These are phyloP conservation scores for Heliconius ismenius DNA, from an alignment of 2,888 invertebrate species.

Conservation along the genomic window DNA sequence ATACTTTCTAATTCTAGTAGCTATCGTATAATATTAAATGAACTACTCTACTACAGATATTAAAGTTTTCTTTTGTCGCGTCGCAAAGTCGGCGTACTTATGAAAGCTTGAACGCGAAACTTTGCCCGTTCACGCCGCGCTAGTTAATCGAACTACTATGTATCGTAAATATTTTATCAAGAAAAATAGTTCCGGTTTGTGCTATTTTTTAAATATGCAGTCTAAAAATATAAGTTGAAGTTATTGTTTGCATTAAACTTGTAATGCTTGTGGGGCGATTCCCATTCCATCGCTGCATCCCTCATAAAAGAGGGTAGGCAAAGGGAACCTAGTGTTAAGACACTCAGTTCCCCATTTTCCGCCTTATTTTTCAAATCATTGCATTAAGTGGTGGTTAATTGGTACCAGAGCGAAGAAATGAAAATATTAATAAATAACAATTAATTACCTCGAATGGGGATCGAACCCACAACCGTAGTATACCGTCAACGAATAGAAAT, in stretches of 20 bases:
- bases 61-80: conserved; percentile 46
- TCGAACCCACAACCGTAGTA: too few species aligned
- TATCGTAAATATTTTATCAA: conserved; percentile 32
- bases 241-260: background rate
- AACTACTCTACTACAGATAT: conserved; percentile 44
- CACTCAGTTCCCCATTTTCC: too few species aligned
- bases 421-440: too few species aligned
- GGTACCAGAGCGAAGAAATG: too few species aligned
- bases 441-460: too few species aligned
- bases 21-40: conserved; percentile 50
- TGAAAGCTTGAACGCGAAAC: conserved; percentile 44
- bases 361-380: too few species aligned
- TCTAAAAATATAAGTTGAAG: background rate
- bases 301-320: too few species aligned
- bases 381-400: too few species aligned
- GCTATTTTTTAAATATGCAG: background rate
- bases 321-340: too few species aligned
- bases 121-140: conserved; percentile 43
- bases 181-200: conserved; percentile 18
- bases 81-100: conserved; percentile 45
- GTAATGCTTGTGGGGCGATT: background rate
- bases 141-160: conserved; percentile 60
- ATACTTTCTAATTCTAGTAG: conserved; percentile 35
- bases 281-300: background rate
- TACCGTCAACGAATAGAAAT: too few species aligned